phyloP scores from a whole-genome alignment of 2,888 invertebrate genomes.

The Acrocyrtus sp. region DNA sequence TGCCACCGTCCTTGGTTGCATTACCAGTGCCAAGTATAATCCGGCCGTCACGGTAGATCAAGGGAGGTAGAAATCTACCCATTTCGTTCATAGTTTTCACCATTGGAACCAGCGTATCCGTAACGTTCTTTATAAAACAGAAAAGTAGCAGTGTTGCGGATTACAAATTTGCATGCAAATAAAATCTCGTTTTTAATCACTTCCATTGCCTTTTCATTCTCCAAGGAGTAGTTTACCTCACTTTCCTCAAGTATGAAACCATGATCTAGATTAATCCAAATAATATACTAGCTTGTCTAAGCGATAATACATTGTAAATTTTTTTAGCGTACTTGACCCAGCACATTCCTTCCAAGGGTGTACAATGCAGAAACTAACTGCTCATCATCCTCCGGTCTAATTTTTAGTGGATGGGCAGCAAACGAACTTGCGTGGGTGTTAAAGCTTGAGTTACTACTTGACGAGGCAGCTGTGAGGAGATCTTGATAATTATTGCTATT shows the following conservation, averaged over 20 bases:
- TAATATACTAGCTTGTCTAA: too few species aligned
- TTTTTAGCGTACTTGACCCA: slow-evolving; percentile 68
- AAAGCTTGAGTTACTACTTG: background rate
- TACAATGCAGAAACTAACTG: slow-evolving; percentile 80
- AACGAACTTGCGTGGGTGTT: slow-evolving; percentile 7
- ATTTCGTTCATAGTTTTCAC: slow-evolving; percentile 67
- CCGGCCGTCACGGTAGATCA: slow-evolving; percentile 63
- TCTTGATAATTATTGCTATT: slow-evolving; percentile 24
- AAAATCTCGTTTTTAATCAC: slow-evolving; percentile 28
- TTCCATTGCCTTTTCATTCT: slow-evolving; percentile 15
- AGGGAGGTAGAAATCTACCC: slow-evolving; percentile 64
- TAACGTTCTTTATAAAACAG: slow-evolving; percentile 73
- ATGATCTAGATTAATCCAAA: slow-evolving; percentile 38
- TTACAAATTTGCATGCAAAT: slow-evolving; percentile 43
- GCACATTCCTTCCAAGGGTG: slow-evolving; percentile 82
- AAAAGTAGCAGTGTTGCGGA: too few species aligned
- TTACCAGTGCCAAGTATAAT: slow-evolving; percentile 62
- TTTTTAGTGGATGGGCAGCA: slow-evolving; percentile 33
- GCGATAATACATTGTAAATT: too few species aligned
- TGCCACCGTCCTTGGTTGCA: slow-evolving; percentile 62
- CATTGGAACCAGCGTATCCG: slow-evolving; percentile 82
- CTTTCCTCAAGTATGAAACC: slow-evolving; percentile 16
- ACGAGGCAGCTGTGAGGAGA: slow-evolving; percentile 34
- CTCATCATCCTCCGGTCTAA: slow-evolving; percentile 66
- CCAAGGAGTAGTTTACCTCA: too few species aligned